Evolutionary conservation across 2,113 vertebrate genomes (phyloP).

Genomic region (Epinephelus cyanopodus): DNA sequence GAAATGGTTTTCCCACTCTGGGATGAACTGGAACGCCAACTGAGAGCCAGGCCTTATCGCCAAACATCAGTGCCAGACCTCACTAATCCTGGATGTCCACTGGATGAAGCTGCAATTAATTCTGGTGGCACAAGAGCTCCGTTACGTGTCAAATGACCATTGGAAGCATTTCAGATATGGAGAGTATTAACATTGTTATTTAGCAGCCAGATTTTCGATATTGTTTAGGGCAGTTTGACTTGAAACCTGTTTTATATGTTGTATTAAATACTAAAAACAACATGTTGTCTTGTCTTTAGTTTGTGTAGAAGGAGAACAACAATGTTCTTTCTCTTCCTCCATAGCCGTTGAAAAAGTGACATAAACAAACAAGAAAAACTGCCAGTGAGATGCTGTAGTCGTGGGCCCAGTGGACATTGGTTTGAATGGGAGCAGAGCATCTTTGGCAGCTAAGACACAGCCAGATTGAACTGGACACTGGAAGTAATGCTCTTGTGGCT

Average conservation of each 20-base stretch:
- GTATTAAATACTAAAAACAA: background rate
- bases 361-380: background rate
- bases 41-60: background rate
- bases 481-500: background rate
- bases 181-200: background rate
- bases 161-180: background rate
- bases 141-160: background rate
- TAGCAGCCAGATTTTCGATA: background rate
- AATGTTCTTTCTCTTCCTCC: background rate
- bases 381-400: background rate
- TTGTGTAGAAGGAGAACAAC: background rate
- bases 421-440: conserved; percentile 4
- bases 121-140: background rate
- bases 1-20: background rate
- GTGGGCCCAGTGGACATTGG: background rate
- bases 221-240: background rate
- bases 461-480: background rate
- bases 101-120: too few species aligned
- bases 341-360: background rate
- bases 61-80: conserved; percentile 14
- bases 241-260: background rate
- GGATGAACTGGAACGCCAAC: background rate
- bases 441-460: background rate
- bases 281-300: background rate
- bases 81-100: background rate